phyloP scores from a whole-genome alignment of 2,113 vertebrate species.

The Anhinga rufa region DNA sequence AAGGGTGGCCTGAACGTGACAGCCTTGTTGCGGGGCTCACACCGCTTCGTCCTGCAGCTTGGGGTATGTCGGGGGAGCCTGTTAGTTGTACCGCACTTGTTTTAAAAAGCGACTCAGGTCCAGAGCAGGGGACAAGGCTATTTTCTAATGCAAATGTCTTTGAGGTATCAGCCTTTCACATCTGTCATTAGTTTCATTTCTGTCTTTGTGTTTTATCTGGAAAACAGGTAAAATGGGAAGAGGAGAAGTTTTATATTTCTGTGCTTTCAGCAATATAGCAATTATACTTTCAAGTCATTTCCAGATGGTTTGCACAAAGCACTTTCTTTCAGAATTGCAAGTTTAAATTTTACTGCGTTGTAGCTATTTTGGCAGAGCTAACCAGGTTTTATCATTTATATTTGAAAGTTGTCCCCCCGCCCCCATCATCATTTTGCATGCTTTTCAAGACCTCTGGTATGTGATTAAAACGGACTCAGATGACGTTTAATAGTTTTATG shows the following conservation, averaged over 20 bases:
- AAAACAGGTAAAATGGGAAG: neutral
- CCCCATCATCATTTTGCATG: neutral
- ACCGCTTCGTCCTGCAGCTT: neutral
- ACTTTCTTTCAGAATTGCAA: neutral
- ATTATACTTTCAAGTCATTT: neutral
- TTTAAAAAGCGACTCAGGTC: neutral
- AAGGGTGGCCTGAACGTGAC: neutral
- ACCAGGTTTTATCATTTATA: neutral
- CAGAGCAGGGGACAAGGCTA: neutral
- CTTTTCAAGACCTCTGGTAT: neutral
- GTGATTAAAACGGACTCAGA: neutral
- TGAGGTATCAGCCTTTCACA: neutral
- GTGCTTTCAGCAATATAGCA: neutral
- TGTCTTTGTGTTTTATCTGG: neutral
- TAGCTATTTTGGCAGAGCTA: neutral
- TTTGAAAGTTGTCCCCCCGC: neutral
- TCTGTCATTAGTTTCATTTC: neutral
- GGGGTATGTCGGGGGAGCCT: neutral
- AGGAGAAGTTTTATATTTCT: neutral
- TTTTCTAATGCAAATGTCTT: neutral
- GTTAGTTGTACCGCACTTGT: neutral
- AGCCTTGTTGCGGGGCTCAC: no score
- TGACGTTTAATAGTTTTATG: neutral
- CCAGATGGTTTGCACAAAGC: neutral
- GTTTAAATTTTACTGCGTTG: neutral